Percentiles rank a stretch among this genome's conserved stretches.
These are phyloP conservation scores for Boloria euphrosyne DNA, from an alignment of 2,888 invertebrate genomes.

Conservation along the genomic window DNA sequence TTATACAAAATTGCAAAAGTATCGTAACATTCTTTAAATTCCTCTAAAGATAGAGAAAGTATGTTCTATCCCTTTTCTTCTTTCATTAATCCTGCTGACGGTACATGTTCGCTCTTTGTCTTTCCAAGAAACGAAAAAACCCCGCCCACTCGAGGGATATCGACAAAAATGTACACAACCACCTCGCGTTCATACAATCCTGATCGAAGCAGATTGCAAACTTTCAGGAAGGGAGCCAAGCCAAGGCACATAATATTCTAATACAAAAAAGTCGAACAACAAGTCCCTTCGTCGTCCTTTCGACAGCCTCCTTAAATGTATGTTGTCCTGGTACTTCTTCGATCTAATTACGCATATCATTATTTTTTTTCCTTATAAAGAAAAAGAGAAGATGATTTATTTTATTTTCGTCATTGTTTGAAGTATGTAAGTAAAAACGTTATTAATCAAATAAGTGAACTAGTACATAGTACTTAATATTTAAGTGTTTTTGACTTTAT, in stretches of 20 bases:
- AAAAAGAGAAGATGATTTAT: not conserved
- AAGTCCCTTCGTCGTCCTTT: constrained; percentile 29
- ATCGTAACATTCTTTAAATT: constrained; percentile 17
- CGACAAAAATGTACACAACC: constrained; percentile 44
- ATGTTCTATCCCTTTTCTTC: constrained; percentile 11
- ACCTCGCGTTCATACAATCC: constrained; percentile 62
- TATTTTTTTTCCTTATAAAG: constrained; percentile 47
- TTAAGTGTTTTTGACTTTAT: no score
- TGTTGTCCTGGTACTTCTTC: constrained; percentile 76
- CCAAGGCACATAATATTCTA: constrained; percentile 48
- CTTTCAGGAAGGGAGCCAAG: constrained; percentile 84
- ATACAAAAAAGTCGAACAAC: not conserved
- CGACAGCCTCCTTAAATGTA: constrained; percentile 49
- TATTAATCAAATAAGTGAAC: not conserved
- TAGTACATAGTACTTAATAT: no score
- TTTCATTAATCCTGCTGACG: not conserved
- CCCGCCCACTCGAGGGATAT: constrained; percentile 16
- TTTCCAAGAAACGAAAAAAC: not conserved
- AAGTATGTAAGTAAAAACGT: not conserved
- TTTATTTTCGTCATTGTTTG: not conserved
- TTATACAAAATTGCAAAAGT: no score
- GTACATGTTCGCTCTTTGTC: constrained; percentile 1
- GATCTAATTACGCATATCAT: constrained; percentile 83
- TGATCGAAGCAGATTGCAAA: constrained; percentile 83
- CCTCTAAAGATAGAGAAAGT: constrained; percentile 9